phyloP scores from a whole-genome alignment of 1,140 invertebrate genomes.

The Zaprionus lachaisei region DNA sequence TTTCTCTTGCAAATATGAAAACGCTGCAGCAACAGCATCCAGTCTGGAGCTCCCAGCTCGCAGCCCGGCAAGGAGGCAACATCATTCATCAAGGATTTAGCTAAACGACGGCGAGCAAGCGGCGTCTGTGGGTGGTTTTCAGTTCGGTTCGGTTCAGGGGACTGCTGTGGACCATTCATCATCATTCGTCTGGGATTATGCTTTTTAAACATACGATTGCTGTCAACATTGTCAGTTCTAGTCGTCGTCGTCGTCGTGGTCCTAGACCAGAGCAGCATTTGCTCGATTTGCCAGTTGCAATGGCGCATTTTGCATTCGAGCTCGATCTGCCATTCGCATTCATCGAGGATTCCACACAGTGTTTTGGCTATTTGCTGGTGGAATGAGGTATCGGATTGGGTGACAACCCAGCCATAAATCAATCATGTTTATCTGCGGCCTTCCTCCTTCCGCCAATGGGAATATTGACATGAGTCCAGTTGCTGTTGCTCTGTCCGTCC shows the following conservation, averaged over 20 bases:
- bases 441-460: not conserved
- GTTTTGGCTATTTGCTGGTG: conserved; percentile 45
- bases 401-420: conserved; percentile 62
- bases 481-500: not conserved
- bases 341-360: conserved; percentile 36
- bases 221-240: conserved; percentile 78
- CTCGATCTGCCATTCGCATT: conserved; percentile 32
- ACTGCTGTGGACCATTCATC: conserved; percentile 67
- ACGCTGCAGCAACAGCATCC: conserved; percentile 39
- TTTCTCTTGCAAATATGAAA: conserved; percentile 76
- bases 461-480: conserved; percentile 18
- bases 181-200: conserved; percentile 82
- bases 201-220: conserved; percentile 83
- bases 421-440: conserved; percentile 65
- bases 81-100: conserved; percentile 83
- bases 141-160: not conserved
- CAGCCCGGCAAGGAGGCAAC: conserved; percentile 29
- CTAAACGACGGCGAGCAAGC: conserved; percentile 75
- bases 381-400: conserved; percentile 26
- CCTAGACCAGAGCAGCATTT: conserved; percentile 7
- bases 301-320: conserved; percentile 48
- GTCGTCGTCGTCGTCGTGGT: conserved; percentile 46
- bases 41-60: not conserved
- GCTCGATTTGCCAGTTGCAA: conserved; percentile 37
- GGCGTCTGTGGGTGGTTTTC: conserved; percentile 51